Conservation (phyloP, 2,888 invertebrate genomes). For the Torymus texanus region DNA sequence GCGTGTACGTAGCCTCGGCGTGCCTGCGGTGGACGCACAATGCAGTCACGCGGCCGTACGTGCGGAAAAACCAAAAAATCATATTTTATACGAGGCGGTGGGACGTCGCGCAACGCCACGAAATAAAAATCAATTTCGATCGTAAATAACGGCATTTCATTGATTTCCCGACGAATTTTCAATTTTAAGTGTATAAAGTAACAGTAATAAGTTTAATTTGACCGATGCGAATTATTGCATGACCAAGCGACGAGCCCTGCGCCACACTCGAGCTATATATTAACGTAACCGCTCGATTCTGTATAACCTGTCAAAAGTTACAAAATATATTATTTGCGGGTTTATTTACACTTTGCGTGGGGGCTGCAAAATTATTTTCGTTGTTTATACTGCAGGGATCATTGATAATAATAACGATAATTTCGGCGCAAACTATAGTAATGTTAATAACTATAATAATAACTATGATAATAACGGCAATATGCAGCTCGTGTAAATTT, state of each 20-base stretch:
- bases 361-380: conserved; percentile 27
- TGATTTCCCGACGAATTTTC: conserved; percentile 47
- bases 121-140: conserved; percentile 51
- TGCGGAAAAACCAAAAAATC: conserved; percentile 42
- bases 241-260: too few relatives aligned
- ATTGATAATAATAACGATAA: neutral
- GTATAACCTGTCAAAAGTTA: conserved; percentile 13
- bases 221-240: conserved; percentile 44
- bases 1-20: neutral
- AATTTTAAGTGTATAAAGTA: conserved; percentile 50
- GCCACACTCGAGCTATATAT: neutral
- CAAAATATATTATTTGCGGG: conserved; percentile 35
- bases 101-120: neutral
- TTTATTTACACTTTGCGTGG: conserved; percentile 25
- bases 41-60: neutral
- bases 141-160: conserved; percentile 41
- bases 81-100: conserved; percentile 19
- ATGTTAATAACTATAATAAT: neutral
- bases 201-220: conserved; percentile 54
- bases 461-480: neutral
- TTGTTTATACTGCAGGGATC: neutral
- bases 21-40: conserved; percentile 8
- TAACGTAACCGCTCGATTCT: neutral
- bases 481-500: neutral
- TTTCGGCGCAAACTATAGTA: neutral